Percentiles rank a stretch among this genome's conserved stretches.
phyloP scores from a whole-genome alignment of 2,888 invertebrate species.

The Drosophila prolongata region DNA sequence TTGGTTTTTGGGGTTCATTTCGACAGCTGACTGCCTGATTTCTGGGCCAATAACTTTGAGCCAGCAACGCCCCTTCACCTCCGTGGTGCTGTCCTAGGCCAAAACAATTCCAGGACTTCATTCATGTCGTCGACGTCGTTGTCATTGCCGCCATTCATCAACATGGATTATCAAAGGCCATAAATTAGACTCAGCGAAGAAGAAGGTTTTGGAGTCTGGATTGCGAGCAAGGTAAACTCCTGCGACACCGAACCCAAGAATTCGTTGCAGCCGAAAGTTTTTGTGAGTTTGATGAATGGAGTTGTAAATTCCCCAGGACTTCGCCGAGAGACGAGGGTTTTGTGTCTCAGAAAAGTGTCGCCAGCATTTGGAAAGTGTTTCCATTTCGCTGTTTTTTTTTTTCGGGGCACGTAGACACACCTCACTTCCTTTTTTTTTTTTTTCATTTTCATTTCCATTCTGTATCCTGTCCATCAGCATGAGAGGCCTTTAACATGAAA shows the following conservation, averaged over 20 bases:
- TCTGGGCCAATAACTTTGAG: conserved; percentile 38
- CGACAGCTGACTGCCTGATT: conserved; percentile 37
- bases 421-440: not conserved
- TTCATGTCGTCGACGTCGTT: conserved; percentile 35
- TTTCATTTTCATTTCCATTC: not conserved
- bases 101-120: conserved; percentile 45
- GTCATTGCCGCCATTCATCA: conserved; percentile 65
- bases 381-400: conserved; percentile 23
- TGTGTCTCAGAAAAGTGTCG: conserved; percentile 14
- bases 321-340: conserved; percentile 29
- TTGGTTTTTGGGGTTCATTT: conserved; percentile 26
- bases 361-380: conserved; percentile 27
- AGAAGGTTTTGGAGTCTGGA: conserved; percentile 10
- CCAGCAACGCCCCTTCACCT: not conserved
- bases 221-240: conserved; percentile 24
- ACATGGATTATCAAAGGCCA: conserved; percentile 68
- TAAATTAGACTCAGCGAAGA: conserved; percentile 62
- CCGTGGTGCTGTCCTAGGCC: not conserved
- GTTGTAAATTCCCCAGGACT: conserved; percentile 48
- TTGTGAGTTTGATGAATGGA: conserved; percentile 68
- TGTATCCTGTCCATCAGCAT: conserved; percentile 57
- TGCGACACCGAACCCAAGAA: conserved; percentile 5
- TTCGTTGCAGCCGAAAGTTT: conserved; percentile 29
- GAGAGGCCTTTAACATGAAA: conserved; percentile 39
- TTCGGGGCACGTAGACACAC: conserved; percentile 27